phyloP scores from a whole-genome alignment of 2,797 vertebrate species.

The Coendou prehensilis region DNA sequence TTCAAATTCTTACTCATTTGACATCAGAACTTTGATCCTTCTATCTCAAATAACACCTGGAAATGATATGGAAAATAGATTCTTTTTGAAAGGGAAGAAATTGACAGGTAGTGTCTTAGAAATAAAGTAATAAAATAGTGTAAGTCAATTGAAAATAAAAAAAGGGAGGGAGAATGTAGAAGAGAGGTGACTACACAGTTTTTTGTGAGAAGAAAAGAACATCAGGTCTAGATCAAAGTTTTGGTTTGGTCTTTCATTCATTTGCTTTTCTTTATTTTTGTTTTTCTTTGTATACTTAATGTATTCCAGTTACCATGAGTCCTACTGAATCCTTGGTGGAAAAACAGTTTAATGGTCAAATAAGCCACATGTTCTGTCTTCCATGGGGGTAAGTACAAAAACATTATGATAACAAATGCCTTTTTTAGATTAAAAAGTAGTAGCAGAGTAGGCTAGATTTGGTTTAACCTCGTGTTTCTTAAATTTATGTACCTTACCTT shows the following conservation, averaged over 20 bases:
- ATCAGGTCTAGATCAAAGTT: background rate
- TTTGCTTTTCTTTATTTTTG: constrained; percentile 35
- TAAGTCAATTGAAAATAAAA: constrained; percentile 8
- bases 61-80: background rate
- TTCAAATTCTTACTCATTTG: background rate
- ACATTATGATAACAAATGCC: background rate
- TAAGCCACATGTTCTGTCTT: background rate
- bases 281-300: constrained; percentile 34
- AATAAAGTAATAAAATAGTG: constrained; percentile 36
- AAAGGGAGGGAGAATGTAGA: background rate
- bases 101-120: background rate
- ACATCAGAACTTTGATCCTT: constrained; percentile 29
- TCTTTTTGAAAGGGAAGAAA: constrained; percentile 5
- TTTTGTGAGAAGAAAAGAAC: background rate
- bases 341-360: constrained; percentile 53
- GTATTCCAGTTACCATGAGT: constrained; percentile 25
- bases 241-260: background rate
- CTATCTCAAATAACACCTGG: background rate
- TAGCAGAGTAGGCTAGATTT: background rate
- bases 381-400: background rate
- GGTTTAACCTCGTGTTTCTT: constrained; percentile 19
- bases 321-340: background rate
- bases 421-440: constrained; percentile 7
- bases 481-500: constrained; percentile 1
- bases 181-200: background rate